These are phyloP conservation scores for Tenebrosternarchus preto DNA, from an alignment of 2,113 vertebrate species.

Conservation along the genomic window DNA sequence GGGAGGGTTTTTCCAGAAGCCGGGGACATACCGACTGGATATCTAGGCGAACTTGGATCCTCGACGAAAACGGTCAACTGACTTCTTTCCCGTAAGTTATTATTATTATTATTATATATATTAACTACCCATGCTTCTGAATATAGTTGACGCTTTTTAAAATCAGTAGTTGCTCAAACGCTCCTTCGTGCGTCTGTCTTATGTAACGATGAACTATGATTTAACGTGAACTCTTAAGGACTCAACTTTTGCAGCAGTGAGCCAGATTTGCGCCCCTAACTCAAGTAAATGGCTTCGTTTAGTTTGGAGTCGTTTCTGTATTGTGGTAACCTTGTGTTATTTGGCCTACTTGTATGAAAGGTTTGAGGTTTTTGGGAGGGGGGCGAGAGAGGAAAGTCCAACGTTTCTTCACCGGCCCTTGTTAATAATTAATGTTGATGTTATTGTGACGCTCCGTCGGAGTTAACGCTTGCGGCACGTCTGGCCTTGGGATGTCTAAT, in stretches of 20 bases:
- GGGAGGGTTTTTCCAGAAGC: slow-evolving; percentile 20
- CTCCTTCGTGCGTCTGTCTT: too few relatives aligned
- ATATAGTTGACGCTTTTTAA: not conserved
- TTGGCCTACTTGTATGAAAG: not conserved
- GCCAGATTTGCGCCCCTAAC: too few relatives aligned
- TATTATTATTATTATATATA: not conserved
- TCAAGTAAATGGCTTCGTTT: not conserved
- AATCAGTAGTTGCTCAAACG: too few relatives aligned
- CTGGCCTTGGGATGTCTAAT: too few relatives aligned
- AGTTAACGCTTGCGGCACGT: not conserved
- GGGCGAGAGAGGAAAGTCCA: slow-evolving; percentile 45
- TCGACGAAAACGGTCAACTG: not conserved
- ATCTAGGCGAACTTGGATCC: not conserved
- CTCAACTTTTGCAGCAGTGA: too few relatives aligned
- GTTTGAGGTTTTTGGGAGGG: not conserved
- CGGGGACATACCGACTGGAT: slow-evolving; percentile 2
- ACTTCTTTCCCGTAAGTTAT: slow-evolving; percentile 16
- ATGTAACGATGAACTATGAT: too few relatives aligned
- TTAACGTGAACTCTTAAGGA: too few relatives aligned
- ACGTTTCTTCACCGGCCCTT: slow-evolving; percentile 29
- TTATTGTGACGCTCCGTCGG: slow-evolving; percentile 13
- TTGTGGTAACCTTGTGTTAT: not conserved
- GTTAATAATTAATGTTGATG: slow-evolving; percentile 53
- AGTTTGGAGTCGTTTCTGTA: not conserved
- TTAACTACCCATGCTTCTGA: not conserved